phyloP scores from a whole-genome alignment of 1,140 invertebrate species.

The Musca domestica region DNA sequence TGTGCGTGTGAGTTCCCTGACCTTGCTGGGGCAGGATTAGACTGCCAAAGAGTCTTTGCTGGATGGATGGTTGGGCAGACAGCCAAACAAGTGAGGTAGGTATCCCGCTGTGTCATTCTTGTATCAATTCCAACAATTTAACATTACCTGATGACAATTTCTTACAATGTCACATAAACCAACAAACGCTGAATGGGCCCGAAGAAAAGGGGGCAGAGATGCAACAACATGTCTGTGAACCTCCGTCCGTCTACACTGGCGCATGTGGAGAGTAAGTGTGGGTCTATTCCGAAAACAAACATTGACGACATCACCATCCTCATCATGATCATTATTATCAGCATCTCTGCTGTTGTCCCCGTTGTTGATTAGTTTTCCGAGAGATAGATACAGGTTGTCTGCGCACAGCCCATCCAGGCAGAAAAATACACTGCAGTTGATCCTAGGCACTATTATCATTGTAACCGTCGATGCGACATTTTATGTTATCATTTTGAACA shows the following conservation, averaged over 20 bases:
- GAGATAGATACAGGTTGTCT: conserved; percentile 9
- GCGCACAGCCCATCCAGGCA: background rate
- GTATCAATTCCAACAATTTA: background rate
- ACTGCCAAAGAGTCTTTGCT: too few relatives aligned
- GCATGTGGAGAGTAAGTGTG: too few relatives aligned
- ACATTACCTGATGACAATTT: conserved; percentile 7
- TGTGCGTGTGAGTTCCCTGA: background rate
- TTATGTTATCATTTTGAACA: background rate
- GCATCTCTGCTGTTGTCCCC: background rate
- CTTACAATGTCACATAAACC: background rate
- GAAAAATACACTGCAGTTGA: background rate
- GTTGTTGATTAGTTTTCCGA: conserved; percentile 5
- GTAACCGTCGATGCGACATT: background rate
- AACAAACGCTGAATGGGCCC: background rate
- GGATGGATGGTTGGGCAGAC: too few relatives aligned
- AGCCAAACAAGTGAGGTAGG: too few relatives aligned
- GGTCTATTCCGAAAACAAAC: background rate
- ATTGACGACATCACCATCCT: background rate
- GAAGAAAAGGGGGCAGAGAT: too few relatives aligned
- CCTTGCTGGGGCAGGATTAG: background rate
- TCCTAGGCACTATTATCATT: too few relatives aligned
- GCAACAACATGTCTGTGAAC: conserved; percentile 2
- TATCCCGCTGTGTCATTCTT: conserved; percentile 6
- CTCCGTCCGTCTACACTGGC: background rate
- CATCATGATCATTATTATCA: background rate